Evolutionary conservation across 2,113 vertebrate species (phyloP).

Genomic region (Ranitomeya variabilis): DNA sequence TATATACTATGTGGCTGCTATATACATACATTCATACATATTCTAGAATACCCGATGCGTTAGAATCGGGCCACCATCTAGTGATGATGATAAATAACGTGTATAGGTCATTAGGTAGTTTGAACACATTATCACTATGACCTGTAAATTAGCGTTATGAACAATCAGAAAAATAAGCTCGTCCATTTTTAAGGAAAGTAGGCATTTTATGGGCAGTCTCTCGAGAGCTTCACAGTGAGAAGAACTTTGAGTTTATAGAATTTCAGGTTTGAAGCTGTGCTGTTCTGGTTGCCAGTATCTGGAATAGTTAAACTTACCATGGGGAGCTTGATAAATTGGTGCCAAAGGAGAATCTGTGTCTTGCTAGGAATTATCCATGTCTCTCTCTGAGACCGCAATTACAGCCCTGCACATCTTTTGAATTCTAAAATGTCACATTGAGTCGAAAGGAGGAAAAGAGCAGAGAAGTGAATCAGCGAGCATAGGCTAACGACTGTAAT

Average conservation of each 20-base stretch:
- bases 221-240: too few species aligned
- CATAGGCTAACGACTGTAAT: constrained; percentile 11
- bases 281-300: neutral
- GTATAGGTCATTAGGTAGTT: too few species aligned
- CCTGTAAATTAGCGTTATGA: too few species aligned
- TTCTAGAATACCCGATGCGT: too few species aligned
- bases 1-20: too few species aligned
- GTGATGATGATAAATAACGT: too few species aligned
- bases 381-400: constrained; percentile 34
- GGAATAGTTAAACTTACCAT: constrained; percentile 22
- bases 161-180: too few species aligned
- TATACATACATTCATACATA: too few species aligned
- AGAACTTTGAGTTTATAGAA: neutral
- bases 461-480: constrained; percentile 15
- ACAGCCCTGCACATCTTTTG: constrained; percentile 28
- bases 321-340: constrained; percentile 46
- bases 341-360: constrained; percentile 37
- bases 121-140: too few species aligned
- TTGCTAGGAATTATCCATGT: constrained; percentile 32
- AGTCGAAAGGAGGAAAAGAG: constrained; percentile 35
- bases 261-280: neutral
- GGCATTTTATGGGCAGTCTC: too few species aligned
- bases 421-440: constrained; percentile 52
- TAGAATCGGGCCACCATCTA: too few species aligned
- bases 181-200: too few species aligned